A percentile compares a stretch with the other conserved stretches of the same genome.
Evolutionary conservation across 2,113 vertebrate species (phyloP).

Genomic region (Podilymbus podiceps): DNA sequence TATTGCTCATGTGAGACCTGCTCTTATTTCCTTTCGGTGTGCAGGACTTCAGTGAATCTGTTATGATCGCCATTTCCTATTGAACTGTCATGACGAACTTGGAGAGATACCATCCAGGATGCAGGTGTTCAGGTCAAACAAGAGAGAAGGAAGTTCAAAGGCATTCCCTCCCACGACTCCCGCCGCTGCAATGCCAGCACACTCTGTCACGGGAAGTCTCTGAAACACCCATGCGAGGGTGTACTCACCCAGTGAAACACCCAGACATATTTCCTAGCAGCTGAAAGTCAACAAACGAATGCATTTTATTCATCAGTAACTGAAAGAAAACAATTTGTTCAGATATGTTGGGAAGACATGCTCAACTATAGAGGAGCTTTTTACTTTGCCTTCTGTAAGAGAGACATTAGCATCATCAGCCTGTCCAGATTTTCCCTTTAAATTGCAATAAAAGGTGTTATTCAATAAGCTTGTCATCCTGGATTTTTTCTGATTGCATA

Average conservation of each 20-base stretch:
- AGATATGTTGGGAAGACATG: not conserved
- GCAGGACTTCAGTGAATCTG: conserved; percentile 64
- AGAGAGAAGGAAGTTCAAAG: conserved; percentile 72
- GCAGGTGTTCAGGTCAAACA: conserved; percentile 77
- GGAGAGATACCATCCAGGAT: conserved; percentile 77
- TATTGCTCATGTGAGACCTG: conserved; percentile 49
- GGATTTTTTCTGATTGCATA: not conserved
- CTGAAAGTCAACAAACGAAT: not conserved
- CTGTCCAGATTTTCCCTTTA: not conserved
- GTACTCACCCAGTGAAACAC: not conserved
- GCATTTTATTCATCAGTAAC: not conserved
- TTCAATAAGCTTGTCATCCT: not conserved
- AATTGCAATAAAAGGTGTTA: not conserved
- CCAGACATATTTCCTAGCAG: not conserved
- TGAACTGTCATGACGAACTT: conserved; percentile 74
- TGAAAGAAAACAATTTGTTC: not conserved
- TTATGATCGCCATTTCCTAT: conserved; percentile 72
- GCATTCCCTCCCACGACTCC: conserved; percentile 63
- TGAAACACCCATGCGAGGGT: conserved; percentile 19
- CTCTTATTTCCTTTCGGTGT: conserved; percentile 61
- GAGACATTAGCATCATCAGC: not conserved
- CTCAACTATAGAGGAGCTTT: not conserved
- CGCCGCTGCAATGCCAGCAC: conserved; percentile 34
- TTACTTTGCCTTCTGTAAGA: not conserved
- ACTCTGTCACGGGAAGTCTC: conserved; percentile 55